Evolutionary conservation across 1,140 invertebrate genomes (phyloP), one percentile per base, ranked within the genome.

Genomic region (Drosophila albomicans): DNA sequence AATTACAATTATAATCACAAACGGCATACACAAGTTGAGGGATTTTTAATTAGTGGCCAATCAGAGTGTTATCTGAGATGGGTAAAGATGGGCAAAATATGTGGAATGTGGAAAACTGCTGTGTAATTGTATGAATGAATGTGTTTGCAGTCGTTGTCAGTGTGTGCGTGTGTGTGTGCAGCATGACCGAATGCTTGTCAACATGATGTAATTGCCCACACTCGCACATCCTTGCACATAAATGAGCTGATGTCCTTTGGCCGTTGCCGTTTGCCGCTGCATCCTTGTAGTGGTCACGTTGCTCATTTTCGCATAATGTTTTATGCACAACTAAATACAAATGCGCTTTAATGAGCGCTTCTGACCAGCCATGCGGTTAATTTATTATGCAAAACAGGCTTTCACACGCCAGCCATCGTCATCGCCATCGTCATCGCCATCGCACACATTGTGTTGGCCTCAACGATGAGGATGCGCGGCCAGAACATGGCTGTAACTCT

Each of bases 301-400:
- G 77, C 80, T 84, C 85, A 88, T 89, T 89, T 78, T 84, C 85
- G 77, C 80, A 89, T 84, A 80, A 87, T 87, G 84, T 84, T 87
- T 87, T 80, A 84, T 87, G 84, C 85, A 80, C 84, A 87, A 78
- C 85, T 87, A 87, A 87, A 88, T 87, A 89, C 85, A 87, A 87
- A 87, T 87, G 84, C 74, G 84, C 78, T 84, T 89, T 87, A 87
- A 87, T 87, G 84, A 89, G 84, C 75, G 58, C 64, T 63, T 54
- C 73, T 62, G 69, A 54, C 78, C 80, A 87, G 67, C 56, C 80
- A 78, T 75, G 85, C 46, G 85, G 70, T 88, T 84, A 85, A 89
- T 89, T 81, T 89, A 89, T 88, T 88, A 88, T 88, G 84, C 84
- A 88, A 82, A 84, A 72, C 84, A 73, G 62, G 81, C 57, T 62